These are phyloP conservation scores for Diaphora mendica DNA, from an alignment of 2,888 invertebrate genomes.

Conservation along the genomic window DNA sequence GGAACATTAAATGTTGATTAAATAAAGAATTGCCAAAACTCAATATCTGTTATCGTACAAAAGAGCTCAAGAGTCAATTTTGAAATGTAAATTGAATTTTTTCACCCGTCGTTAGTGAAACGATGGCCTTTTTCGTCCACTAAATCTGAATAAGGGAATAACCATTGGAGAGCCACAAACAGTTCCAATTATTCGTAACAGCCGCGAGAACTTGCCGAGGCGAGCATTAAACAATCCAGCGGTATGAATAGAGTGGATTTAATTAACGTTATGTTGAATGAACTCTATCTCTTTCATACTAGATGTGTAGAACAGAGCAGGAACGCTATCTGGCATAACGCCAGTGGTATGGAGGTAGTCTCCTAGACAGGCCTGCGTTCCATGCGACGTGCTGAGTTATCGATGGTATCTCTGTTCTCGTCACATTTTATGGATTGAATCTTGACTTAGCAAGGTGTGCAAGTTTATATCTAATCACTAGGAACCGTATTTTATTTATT, in stretches of 20 bases:
- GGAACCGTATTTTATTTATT: too few species aligned
- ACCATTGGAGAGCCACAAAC: constrained; percentile 47
- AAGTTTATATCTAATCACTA: neutral
- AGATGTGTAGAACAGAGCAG: neutral
- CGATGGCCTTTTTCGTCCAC: constrained; percentile 33
- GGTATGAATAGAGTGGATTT: constrained; percentile 74
- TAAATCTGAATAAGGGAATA: constrained; percentile 42
- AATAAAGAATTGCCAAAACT: too few species aligned
- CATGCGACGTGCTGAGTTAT: neutral
- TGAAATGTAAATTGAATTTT: constrained; percentile 34
- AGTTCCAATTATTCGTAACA: constrained; percentile 49
- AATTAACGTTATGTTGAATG: constrained; percentile 31
- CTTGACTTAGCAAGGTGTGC: neutral
- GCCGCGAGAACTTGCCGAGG: constrained; percentile 22
- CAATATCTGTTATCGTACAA: neutral
- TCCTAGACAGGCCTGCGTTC: neutral
- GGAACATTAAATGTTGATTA: neutral
- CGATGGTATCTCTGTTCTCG: neutral
- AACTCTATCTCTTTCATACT: neutral
- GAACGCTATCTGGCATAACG: neutral
- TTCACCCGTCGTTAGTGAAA: constrained; percentile 28
- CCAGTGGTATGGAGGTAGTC: neutral
- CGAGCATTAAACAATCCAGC: constrained; percentile 53
- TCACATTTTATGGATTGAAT: neutral
- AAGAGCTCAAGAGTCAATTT: constrained; percentile 24